Evolutionary conservation across 2,888 invertebrate species (phyloP).

Genomic region (Drosophila cognata): DNA sequence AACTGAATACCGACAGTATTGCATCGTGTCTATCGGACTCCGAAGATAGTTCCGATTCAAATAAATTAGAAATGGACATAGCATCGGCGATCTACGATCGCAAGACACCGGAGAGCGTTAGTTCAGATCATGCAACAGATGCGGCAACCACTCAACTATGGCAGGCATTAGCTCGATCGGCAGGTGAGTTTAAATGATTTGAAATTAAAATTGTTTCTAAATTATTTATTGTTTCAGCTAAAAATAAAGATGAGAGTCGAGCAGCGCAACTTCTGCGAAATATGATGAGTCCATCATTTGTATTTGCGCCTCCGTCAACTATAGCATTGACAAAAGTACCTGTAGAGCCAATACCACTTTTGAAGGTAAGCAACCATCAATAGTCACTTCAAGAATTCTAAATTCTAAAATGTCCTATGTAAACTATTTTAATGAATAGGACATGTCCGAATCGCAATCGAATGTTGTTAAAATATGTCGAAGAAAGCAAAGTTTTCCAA

Average conservation of each 20-base stretch:
- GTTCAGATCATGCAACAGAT: conserved; percentile 84
- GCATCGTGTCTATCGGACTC: conserved; percentile 84
- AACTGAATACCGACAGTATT: conserved; percentile 53
- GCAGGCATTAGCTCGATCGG: conserved; percentile 85
- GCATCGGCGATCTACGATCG: conserved; percentile 68
- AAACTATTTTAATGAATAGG: conserved; percentile 47
- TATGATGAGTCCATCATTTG: conserved; percentile 91
- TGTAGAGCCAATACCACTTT: conserved; percentile 84
- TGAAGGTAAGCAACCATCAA: conserved; percentile 76
- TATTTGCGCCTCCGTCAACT: conserved; percentile 87
- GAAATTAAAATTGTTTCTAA: neutral
- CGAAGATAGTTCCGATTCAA: conserved; percentile 87
- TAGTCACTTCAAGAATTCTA: neutral
- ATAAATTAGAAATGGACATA: conserved; percentile 76
- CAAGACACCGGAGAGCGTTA: conserved; percentile 83
- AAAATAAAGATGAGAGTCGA: conserved; percentile 87
- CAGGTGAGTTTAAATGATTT: conserved; percentile 73
- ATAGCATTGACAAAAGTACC: conserved; percentile 79
- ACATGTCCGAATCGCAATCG: conserved; percentile 72
- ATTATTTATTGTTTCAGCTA: conserved; percentile 56
- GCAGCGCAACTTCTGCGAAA: conserved; percentile 91
- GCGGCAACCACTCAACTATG: conserved; percentile 85
- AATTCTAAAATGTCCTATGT: conserved; percentile 4
- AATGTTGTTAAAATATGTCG: conserved; percentile 86
- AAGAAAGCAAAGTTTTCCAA: conserved; percentile 93